phyloP scores from a whole-genome alignment of 2,113 vertebrate genomes.

The Laticauda colubrina region DNA sequence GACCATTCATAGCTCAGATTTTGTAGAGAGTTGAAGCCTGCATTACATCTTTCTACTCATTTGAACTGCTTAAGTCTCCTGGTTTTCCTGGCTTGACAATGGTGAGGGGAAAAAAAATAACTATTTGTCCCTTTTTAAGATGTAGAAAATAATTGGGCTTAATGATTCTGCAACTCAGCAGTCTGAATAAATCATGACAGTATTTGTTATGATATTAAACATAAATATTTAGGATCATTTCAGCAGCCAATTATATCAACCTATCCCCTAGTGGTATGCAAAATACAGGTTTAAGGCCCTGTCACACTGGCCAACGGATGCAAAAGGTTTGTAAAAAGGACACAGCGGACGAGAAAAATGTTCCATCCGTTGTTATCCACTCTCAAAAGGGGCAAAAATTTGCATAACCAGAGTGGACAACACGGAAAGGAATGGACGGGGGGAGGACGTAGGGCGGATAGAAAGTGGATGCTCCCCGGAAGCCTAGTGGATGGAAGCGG shows the following conservation, averaged over 20 bases:
- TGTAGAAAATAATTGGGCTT: constrained; percentile 4
- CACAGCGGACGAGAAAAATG: too few relatives aligned
- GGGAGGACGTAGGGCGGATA: too few relatives aligned
- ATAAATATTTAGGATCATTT: constrained; percentile 4
- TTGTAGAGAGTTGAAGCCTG: neutral
- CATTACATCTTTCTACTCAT: neutral
- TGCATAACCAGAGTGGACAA: too few relatives aligned
- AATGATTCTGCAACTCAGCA: neutral
- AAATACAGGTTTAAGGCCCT: neutral
- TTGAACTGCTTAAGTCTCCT: neutral
- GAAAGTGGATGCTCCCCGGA: too few relatives aligned
- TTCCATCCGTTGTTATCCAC: too few relatives aligned
- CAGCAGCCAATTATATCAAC: neutral
- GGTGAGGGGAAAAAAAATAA: neutral
- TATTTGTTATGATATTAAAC: constrained; percentile 20
- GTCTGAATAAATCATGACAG: constrained; percentile 9
- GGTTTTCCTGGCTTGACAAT: neutral
- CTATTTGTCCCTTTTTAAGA: neutral
- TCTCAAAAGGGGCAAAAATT: too few relatives aligned
- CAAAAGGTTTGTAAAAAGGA: too few relatives aligned
- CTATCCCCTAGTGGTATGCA: neutral
- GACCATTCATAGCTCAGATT: neutral
- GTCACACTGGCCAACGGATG: too few relatives aligned
- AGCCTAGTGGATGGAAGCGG: too few relatives aligned
- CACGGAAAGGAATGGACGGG: too few relatives aligned